Evolutionary conservation across 1,140 invertebrate genomes (phyloP).

Genomic region (Drosophila busckii): DNA sequence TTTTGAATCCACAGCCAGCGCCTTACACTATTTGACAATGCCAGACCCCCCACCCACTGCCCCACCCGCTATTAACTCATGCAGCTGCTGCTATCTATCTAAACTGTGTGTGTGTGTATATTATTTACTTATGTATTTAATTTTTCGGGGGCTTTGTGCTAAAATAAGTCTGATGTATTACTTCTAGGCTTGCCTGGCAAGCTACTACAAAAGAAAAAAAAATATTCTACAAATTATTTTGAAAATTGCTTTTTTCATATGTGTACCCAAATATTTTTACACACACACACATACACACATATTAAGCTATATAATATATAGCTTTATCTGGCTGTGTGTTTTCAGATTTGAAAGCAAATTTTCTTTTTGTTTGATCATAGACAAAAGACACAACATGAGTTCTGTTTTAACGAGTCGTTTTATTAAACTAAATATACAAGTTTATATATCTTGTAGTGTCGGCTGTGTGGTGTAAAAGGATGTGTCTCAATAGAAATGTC

Average conservation of each 20-base stretch:
- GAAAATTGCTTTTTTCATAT: constrained; percentile 60
- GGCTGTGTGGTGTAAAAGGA: constrained; percentile 23
- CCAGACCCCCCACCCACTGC: not conserved
- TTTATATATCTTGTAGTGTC: too few species aligned
- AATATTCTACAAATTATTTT: constrained; percentile 43
- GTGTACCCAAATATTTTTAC: constrained; percentile 30
- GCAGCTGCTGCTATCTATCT: constrained; percentile 42
- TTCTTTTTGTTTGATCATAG: constrained; percentile 47
- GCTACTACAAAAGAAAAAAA: constrained; percentile 38
- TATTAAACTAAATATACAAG: constrained; percentile 14
- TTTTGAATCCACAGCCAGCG: too few species aligned
- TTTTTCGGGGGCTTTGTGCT: constrained; percentile 61
- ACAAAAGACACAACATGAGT: constrained; percentile 34
- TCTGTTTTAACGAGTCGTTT: constrained; percentile 42
- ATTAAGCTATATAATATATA: constrained; percentile 16
- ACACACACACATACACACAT: constrained; percentile 19
- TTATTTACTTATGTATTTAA: constrained; percentile 53
- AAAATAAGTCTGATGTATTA: constrained; percentile 70
- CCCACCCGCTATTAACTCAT: not conserved
- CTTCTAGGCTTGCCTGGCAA: constrained; percentile 52
- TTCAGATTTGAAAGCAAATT: constrained; percentile 31
- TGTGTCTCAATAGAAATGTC: constrained; percentile 22
- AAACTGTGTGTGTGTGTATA: constrained; percentile 27
- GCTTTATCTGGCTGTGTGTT: constrained; percentile 9
- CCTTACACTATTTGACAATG: constrained; percentile 2